Percentiles rank a stretch among this genome's conserved stretches.
Evolutionary conservation across 2,797 vertebrate species (phyloP).

Genomic region (Enteromius fasciolatus): DNA sequence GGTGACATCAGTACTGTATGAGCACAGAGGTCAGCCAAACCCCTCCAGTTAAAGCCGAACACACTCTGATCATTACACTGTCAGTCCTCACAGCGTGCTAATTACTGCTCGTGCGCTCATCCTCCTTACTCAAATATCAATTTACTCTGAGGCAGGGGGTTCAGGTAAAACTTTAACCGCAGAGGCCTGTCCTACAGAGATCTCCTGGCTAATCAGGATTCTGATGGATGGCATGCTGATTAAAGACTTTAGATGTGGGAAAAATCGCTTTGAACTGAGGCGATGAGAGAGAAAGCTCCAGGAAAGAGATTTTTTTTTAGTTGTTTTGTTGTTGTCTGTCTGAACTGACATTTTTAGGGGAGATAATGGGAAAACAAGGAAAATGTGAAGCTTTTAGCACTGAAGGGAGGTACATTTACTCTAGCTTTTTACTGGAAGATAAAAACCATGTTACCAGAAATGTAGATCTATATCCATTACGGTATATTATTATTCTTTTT

Average conservation of each 20-base stretch:
- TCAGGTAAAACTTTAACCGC: slow-evolving; percentile 25
- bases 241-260: slow-evolving; percentile 20
- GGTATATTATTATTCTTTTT: neutral
- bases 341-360: neutral
- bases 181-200: slow-evolving; percentile 11
- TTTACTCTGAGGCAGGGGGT: neutral
- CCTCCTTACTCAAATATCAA: slow-evolving; percentile 18
- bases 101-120: slow-evolving; percentile 20
- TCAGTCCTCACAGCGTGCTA: neutral
- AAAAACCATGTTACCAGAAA: neutral
- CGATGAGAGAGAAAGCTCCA: neutral
- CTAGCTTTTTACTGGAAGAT: neutral
- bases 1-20: slow-evolving; percentile 9
- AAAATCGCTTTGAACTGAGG: slow-evolving; percentile 26
- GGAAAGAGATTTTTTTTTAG: neutral
- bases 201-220: slow-evolving; percentile 27
- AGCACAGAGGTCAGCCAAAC: slow-evolving; percentile 11
- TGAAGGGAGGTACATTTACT: neutral
- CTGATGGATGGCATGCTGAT: slow-evolving; percentile 22
- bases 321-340: slow-evolving; percentile 1
- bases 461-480: neutral
- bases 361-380: neutral
- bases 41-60: neutral
- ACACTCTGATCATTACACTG: slow-evolving; percentile 3
- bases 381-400: neutral